These are phyloP conservation scores for Rotaria socialis DNA, from an alignment of 2,888 invertebrate species.

Conservation along the genomic window DNA sequence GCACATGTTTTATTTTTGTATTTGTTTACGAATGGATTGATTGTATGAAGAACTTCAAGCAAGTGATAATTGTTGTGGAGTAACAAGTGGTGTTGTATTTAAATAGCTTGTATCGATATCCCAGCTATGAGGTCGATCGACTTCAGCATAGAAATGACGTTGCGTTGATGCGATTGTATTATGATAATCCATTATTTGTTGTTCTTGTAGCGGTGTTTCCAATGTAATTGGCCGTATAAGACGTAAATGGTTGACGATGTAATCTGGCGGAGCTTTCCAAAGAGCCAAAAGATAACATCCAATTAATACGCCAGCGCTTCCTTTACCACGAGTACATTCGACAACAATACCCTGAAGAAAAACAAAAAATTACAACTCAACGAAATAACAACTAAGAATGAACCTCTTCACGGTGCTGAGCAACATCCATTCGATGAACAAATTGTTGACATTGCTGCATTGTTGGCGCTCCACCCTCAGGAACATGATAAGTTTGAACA, in stretches of 20 bases:
- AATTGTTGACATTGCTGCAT: constrained; percentile 17
- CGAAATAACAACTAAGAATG: too few relatives aligned
- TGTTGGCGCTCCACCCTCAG: constrained; percentile 15
- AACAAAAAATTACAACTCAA: too few relatives aligned
- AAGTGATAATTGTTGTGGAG: constrained; percentile 5
- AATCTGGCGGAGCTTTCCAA: constrained; percentile 15
- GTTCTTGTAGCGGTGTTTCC: constrained; percentile 14
- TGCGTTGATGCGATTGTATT: not conserved
- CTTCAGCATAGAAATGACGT: constrained; percentile 25
- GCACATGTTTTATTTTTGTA: not conserved
- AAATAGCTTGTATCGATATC: constrained; percentile 24
- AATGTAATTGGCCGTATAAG: constrained; percentile 23
- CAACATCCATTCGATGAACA: not conserved
- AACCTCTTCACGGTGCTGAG: constrained; percentile 9
- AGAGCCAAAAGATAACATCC: constrained; percentile 13
- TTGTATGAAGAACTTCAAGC: not conserved
- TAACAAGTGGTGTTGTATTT: not conserved
- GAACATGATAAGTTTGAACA: not conserved
- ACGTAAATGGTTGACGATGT: constrained; percentile 20
- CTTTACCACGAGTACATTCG: constrained; percentile 32
- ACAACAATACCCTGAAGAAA: constrained; percentile 8
- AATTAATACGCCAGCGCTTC: not conserved
- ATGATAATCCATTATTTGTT: constrained; percentile 12
- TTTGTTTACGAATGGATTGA: too few relatives aligned
- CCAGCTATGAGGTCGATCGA: constrained; percentile 23